A percentile compares a stretch with the other conserved stretches of the same genome.
Conservation (phyloP, 2,888 invertebrate genomes). For the Phasia obesa region DNA sequence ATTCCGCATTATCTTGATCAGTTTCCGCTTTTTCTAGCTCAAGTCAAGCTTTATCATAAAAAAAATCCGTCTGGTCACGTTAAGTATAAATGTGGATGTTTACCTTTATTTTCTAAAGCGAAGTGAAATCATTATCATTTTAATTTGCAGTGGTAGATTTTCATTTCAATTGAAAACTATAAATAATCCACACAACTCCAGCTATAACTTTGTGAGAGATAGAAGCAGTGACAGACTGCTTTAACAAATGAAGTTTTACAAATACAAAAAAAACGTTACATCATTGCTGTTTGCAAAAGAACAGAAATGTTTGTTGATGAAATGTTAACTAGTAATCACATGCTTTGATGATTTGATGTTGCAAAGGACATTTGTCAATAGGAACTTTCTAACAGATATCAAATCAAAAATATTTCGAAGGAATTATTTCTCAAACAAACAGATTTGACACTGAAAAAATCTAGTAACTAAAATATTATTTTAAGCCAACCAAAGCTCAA, state of each 20-base stretch:
- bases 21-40: no score
- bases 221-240: not conserved
- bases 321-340: constrained; percentile 53
- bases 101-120: not conserved
- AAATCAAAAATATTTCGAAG: not conserved
- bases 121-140: constrained; percentile 14
- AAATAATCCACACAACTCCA: constrained; percentile 48
- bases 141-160: constrained; percentile 41
- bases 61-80: no score
- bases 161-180: constrained; percentile 58
- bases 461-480: no score
- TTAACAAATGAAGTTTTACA: constrained; percentile 32
- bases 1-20: no score
- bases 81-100: not conserved
- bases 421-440: not conserved
- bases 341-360: constrained; percentile 26
- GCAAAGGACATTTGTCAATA: not conserved
- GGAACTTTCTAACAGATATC: not conserved
- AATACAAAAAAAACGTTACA: not conserved
- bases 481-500: no score
- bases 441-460: not conserved
- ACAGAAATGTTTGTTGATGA: constrained; percentile 19
- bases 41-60: no score
- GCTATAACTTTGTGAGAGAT: not conserved
- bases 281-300: not conserved